Conservation (phyloP, 23 tunicate species). For the Ascidia mentula region DNA sequence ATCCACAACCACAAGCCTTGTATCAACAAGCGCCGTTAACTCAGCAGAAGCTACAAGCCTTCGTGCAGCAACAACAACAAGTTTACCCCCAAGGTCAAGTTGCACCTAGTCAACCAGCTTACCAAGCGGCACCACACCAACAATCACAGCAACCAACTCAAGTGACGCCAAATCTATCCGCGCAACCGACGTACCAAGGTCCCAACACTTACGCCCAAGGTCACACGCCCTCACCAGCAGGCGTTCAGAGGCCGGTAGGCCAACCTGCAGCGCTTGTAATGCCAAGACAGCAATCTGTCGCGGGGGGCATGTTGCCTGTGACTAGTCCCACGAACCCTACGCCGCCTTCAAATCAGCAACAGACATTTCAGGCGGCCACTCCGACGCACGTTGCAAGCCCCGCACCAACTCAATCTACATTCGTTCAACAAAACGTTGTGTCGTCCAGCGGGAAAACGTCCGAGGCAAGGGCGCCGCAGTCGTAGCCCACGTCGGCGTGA, state of each 20-base stretch:
- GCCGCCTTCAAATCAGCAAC: not conserved
- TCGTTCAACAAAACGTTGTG: not conserved
- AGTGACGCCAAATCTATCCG: not conserved
- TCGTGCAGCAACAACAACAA: constrained; percentile 22
- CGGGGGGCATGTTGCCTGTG: not conserved
- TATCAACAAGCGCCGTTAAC: constrained; percentile 26
- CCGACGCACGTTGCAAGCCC: constrained; percentile 5
- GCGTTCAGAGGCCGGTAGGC: not conserved
- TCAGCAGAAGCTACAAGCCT: constrained; percentile 22
- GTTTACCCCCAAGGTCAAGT: not conserved
- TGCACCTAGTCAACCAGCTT: not conserved
- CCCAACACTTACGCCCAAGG: not conserved
- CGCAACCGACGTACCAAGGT: not conserved
- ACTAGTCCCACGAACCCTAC: constrained; percentile 17
- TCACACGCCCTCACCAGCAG: constrained; percentile 5
- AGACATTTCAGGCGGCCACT: not conserved
- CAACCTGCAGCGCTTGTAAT: not conserved
- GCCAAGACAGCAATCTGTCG: constrained; percentile 7
- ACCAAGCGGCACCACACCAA: constrained; percentile 10
- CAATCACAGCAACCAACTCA: constrained; percentile 16
- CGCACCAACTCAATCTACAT: not conserved
- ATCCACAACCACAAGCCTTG: not conserved
- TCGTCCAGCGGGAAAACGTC: not conserved
- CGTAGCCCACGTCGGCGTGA: constrained; percentile 1
- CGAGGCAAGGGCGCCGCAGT: not conserved